Conservation (phyloP, 2,113 vertebrate genomes). For the Tretioscincus oriximinensis region DNA sequence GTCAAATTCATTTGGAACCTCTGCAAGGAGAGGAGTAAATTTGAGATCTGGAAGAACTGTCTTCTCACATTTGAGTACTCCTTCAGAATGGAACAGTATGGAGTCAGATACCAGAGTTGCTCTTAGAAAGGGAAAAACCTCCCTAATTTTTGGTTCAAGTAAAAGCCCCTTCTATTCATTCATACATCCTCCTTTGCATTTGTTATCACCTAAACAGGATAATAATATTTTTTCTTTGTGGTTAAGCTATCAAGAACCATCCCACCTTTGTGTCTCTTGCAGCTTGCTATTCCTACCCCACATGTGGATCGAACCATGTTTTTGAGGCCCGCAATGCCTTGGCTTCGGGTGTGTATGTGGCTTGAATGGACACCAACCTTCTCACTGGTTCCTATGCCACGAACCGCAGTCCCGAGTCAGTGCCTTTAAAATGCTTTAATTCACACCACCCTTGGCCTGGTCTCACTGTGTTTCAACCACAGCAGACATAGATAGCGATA, state of each 20-base stretch:
- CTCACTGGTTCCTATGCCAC: background rate
- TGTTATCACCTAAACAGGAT: background rate
- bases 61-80: background rate
- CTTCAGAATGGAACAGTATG: background rate
- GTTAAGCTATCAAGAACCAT: background rate
- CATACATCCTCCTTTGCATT: background rate
- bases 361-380: background rate
- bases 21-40: too few relatives aligned
- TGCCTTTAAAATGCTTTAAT: background rate
- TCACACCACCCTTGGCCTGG: background rate
- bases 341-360: background rate
- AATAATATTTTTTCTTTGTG: background rate
- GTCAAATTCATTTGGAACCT: too few relatives aligned
- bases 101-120: background rate
- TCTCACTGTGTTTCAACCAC: background rate
- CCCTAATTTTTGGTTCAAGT: background rate
- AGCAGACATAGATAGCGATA: background rate
- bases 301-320: background rate
- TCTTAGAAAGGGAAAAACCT: background rate
- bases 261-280: background rate
- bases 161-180: background rate
- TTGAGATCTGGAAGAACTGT: background rate
- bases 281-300: background rate
- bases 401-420: too few relatives aligned
- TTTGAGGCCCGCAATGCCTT: background rate